Conservation (phyloP, 2,888 invertebrate species). For the Belgica antarctica region DNA sequence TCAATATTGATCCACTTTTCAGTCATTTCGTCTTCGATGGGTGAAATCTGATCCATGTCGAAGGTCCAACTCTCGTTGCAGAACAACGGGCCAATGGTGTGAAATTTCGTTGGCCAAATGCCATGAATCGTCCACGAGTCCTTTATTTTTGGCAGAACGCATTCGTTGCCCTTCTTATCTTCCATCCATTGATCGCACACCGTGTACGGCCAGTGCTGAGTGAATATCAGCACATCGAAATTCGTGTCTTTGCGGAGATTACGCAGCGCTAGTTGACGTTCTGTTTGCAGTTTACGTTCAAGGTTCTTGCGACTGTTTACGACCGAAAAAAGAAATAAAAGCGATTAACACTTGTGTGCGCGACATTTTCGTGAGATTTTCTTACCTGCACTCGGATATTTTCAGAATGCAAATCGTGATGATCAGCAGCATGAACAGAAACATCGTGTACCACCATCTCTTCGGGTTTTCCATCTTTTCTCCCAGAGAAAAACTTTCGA, state of each 20-base stretch:
- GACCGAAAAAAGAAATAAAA: neutral
- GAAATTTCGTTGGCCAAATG: slow-evolving; percentile 74
- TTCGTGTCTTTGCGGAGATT: slow-evolving; percentile 25
- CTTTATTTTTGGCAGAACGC: slow-evolving; percentile 61
- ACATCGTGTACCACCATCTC: slow-evolving; percentile 11
- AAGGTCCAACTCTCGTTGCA: slow-evolving; percentile 71
- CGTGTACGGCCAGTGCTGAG: slow-evolving; percentile 76
- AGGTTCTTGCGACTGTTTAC: slow-evolving; percentile 29
- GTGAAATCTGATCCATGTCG: slow-evolving; percentile 60
- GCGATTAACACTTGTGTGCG: neutral
- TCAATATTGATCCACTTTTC: slow-evolving; percentile 73
- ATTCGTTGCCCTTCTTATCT: slow-evolving; percentile 60
- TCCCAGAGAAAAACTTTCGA: no score
- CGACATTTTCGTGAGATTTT: neutral
- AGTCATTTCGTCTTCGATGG: slow-evolving; percentile 60
- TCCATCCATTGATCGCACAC: slow-evolving; percentile 71
- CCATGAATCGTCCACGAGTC: slow-evolving; percentile 78
- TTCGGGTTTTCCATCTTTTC: slow-evolving; percentile 16
- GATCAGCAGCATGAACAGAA: slow-evolving; percentile 5
- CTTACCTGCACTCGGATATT: slow-evolving; percentile 28
- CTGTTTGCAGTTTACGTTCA: slow-evolving; percentile 23
- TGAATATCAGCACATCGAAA: slow-evolving; percentile 71
- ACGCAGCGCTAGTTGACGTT: slow-evolving; percentile 26
- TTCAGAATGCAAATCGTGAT: slow-evolving; percentile 21
- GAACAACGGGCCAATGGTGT: slow-evolving; percentile 65